Evolutionary conservation across 2,888 invertebrate genomes (phyloP).

Genomic region (Operophtera brumata): DNA sequence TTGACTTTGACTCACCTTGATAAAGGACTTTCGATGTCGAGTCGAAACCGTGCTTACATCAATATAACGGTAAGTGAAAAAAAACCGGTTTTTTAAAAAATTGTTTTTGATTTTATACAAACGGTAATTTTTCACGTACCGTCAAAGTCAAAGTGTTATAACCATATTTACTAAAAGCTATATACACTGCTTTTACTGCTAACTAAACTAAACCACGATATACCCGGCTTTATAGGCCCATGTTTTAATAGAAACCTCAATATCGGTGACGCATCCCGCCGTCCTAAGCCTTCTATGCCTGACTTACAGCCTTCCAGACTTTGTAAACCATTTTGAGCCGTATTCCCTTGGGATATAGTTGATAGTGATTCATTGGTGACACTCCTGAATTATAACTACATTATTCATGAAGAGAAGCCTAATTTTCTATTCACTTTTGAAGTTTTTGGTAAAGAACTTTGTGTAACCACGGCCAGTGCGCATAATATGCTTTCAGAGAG

Average conservation of each 20-base stretch:
- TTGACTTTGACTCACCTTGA: no score
- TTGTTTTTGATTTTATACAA: no score
- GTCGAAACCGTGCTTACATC: no score
- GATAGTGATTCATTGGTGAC: not conserved
- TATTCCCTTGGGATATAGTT: conserved; percentile 1
- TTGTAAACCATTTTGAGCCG: not conserved
- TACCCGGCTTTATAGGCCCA: not conserved
- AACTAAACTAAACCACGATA: not conserved
- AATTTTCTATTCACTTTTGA: conserved; percentile 43
- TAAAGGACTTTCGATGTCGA: no score
- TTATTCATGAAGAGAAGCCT: conserved; percentile 41
- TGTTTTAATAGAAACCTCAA: conserved; percentile 1
- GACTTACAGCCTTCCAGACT: not conserved
- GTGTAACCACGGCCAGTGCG: conserved; percentile 18
- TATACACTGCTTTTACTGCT: no score
- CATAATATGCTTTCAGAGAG: conserved; percentile 22
- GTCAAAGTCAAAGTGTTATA: not conserved
- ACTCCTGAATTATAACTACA: conserved; percentile 21
- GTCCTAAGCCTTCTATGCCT: not conserved
- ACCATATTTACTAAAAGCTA: no score
- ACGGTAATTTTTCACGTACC: no score
- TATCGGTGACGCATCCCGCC: not conserved
- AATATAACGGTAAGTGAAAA: no score
- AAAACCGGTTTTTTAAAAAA: no score
- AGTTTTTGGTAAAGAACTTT: conserved; percentile 35